phyloP scores from a whole-genome alignment of 2,797 vertebrate genomes.

The Paguma larvata region DNA sequence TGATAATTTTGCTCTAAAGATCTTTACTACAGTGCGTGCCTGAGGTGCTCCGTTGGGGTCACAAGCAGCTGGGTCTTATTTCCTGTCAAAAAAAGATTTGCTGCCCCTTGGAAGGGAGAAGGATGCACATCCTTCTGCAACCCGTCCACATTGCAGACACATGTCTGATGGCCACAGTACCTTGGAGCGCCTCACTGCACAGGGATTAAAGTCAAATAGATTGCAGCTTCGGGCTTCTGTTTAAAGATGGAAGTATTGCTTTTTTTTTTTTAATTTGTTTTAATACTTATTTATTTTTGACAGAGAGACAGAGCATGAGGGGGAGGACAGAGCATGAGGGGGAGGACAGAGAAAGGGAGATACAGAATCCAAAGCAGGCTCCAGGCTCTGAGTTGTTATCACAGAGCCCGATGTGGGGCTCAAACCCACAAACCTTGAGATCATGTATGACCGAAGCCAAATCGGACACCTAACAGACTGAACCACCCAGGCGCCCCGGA shows the following conservation, averaged over 20 bases:
- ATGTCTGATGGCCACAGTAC: not conserved
- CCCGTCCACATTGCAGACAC: not conserved
- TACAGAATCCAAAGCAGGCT: no score
- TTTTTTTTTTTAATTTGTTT: no score
- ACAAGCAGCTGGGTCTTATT: not conserved
- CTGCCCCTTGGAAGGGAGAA: not conserved
- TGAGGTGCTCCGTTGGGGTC: not conserved
- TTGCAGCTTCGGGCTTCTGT: not conserved
- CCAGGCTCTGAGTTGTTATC: no score
- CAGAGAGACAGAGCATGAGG: no score
- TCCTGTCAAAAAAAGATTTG: conserved; percentile 1
- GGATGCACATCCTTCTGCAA: not conserved
- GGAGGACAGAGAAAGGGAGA: no score
- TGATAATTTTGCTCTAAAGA: not conserved
- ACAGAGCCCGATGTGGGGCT: no score
- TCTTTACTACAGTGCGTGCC: not conserved
- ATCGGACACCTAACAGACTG: no score
- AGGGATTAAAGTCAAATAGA: not conserved
- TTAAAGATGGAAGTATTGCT: not conserved
- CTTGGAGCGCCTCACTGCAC: not conserved
- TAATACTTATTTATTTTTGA: no score
- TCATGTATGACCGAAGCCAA: no score
- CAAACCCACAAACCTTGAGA: no score
- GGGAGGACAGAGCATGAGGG: no score
- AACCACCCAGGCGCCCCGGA: no score